Conservation (phyloP, 2,113 vertebrate genomes). For the Melanerpes aurifrons region DNA sequence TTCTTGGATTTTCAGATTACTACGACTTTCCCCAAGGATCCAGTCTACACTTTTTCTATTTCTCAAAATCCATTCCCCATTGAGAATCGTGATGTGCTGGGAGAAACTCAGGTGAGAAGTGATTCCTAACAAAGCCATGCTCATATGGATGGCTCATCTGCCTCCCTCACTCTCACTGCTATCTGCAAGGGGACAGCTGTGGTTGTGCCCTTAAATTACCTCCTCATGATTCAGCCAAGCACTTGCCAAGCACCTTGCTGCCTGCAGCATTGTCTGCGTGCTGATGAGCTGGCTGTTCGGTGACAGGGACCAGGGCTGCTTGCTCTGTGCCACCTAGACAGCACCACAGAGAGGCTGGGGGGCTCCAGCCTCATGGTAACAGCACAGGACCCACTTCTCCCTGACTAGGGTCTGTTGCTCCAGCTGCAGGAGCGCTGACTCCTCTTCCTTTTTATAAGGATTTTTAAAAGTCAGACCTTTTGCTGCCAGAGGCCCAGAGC, state of each 20-base stretch:
- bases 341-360: neutral
- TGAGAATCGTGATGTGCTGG: conserved; percentile 93
- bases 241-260: neutral
- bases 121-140: fast-evolving
- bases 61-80: conserved; percentile 93
- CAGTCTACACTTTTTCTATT: conserved; percentile 93
- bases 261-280: neutral
- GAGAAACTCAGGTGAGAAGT: conserved; percentile 91
- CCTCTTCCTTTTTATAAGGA: neutral
- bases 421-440: neutral
- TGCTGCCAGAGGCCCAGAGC: neutral
- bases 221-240: fast-evolving
- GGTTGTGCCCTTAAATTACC: neutral
- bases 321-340: neutral
- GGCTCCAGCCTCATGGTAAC: neutral
- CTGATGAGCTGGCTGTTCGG: neutral
- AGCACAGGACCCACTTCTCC: neutral
- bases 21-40: conserved; percentile 98
- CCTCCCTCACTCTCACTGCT: fast-evolving
- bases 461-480: neutral
- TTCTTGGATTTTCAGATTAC: conserved; percentile 83
- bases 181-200: neutral
- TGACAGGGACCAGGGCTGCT: neutral
- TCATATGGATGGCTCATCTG: fast-evolving
- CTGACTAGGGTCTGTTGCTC: neutral